Base-by-base conservation (phyloP, 1,140 invertebrate genomes). In the Rhagoletis pomonella region DNA sequence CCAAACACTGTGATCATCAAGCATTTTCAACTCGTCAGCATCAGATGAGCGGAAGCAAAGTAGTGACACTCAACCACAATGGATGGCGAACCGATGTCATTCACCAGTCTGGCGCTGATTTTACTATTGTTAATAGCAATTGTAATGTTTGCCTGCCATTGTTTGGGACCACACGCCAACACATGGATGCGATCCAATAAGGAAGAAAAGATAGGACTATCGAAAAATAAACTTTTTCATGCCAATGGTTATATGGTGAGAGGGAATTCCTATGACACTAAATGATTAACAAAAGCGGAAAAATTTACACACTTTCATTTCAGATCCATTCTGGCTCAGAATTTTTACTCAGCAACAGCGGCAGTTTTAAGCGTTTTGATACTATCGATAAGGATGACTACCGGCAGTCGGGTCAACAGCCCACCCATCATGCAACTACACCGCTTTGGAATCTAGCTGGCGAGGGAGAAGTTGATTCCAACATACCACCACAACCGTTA, bases 341-440 rank as follows among this genome's bases (percentile, higher is more conserved):
- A 89, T 95, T 96, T 85, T 94, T 94, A 60, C 91, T 96, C 44
- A 95, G 95, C 91, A 93, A 93, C 62, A 94, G 94, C 58, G 96
- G 95, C 19, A 96, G 95, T 90, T 96, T 96, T 91, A 95, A 95
- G 88, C 94, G 95, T 55, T 96, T 96, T 91, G 95, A 96, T 88
- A 95, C 95, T 29, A 94, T 96, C 58, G 95, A 96, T 89, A 91
- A 91, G 85, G 91, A 92, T 42, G 90, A 91, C 67, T 88, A 90
- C 84, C 89, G 89, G 39, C 89, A 91, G 19, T 88, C 89, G 6
- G 89, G 89, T 94, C 87, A 92, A 94, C 47, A 93, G 94, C 64
- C 88, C 89, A 60, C 86, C 89, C 47, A 92, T 89, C 14, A 87
- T 65, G 88, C 86, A 60, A 88, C 89, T 60, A 91, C 91, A 0